Evolutionary conservation across 2,888 invertebrate genomes (phyloP).

Genomic region (Chloroclystis v-ata): DNA sequence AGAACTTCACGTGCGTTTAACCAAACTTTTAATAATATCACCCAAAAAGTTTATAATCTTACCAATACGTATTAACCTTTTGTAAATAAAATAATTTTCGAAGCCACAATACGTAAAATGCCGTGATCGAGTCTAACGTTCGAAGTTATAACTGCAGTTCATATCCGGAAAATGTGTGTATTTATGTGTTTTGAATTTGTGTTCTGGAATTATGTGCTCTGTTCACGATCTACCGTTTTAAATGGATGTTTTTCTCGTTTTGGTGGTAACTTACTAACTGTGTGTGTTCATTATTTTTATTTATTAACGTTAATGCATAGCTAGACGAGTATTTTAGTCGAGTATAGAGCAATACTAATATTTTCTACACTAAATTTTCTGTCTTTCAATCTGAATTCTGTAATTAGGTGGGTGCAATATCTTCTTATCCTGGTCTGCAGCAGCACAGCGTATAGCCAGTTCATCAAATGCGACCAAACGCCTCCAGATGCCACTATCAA

Average conservation of each 20-base stretch:
- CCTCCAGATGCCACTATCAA: slow-evolving; percentile 44
- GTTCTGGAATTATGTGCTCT: slow-evolving; percentile 15
- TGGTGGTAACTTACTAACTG: neutral
- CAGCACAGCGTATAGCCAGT: slow-evolving; percentile 30
- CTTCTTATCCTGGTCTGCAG: slow-evolving; percentile 29
- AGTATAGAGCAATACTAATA: too few species aligned
- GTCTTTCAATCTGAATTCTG: neutral
- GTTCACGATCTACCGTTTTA: slow-evolving; percentile 3
- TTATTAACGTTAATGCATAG: neutral
- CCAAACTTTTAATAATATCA: slow-evolving; percentile 36
- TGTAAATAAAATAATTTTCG: slow-evolving; percentile 21
- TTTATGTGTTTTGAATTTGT: slow-evolving; percentile 19
- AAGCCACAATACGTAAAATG: slow-evolving; percentile 12
- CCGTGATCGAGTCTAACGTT: slow-evolving; percentile 14
- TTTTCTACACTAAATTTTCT: too few species aligned
- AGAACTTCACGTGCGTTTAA: slow-evolving; percentile 50
- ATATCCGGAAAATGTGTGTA: slow-evolving; percentile 36
- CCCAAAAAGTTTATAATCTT: too few species aligned
- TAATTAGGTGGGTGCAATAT: slow-evolving; percentile 36
- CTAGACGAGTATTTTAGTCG: too few species aligned
- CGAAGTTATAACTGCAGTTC: slow-evolving; percentile 25
- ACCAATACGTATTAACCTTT: too few species aligned
- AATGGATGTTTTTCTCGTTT: neutral
- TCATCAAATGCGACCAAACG: slow-evolving; percentile 57
- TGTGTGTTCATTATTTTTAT: neutral